Conservation (phyloP, 1,140 invertebrate species). For the Papilio polytes region DNA sequence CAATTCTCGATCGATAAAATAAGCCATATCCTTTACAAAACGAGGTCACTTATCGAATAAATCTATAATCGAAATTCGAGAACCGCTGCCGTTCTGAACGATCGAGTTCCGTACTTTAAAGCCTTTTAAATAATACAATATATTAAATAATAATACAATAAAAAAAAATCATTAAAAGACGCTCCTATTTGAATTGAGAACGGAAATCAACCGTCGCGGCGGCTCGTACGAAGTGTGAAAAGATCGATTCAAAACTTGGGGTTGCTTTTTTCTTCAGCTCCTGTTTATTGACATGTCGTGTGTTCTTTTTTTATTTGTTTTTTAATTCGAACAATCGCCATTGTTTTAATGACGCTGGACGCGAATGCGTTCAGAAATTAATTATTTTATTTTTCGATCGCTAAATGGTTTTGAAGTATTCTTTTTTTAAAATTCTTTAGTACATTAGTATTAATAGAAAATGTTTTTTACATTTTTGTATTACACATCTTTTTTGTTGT, state of each 20-base stretch:
- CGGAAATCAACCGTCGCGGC: constrained; percentile 80
- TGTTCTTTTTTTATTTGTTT: constrained; percentile 59
- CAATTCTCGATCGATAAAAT: constrained; percentile 75
- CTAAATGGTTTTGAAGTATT: constrained; percentile 14
- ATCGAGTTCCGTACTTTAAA: constrained; percentile 64
- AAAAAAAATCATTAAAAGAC: constrained; percentile 66
- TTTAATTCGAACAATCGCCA: constrained; percentile 43
- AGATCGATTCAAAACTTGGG: constrained; percentile 77
- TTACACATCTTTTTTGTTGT: not conserved
- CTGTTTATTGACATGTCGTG: constrained; percentile 71
- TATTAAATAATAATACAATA: constrained; percentile 48
- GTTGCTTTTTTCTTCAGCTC: constrained; percentile 58
- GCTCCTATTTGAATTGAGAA: constrained; percentile 78
- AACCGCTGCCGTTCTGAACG: constrained; percentile 65
- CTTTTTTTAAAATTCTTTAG: not conserved
- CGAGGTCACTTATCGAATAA: constrained; percentile 82
- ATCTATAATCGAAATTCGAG: constrained; percentile 80
- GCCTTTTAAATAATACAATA: constrained; percentile 60
- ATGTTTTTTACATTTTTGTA: not conserved
- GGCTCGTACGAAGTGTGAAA: constrained; percentile 81
- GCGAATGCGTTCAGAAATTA: constrained; percentile 34
- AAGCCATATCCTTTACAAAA: constrained; percentile 80
- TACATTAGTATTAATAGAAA: not conserved
- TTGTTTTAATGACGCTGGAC: constrained; percentile 49
- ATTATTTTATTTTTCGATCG: constrained; percentile 22